Base-by-base conservation (phyloP, 1,140 invertebrate genomes). In the Sarcophaga peregrina region DNA sequence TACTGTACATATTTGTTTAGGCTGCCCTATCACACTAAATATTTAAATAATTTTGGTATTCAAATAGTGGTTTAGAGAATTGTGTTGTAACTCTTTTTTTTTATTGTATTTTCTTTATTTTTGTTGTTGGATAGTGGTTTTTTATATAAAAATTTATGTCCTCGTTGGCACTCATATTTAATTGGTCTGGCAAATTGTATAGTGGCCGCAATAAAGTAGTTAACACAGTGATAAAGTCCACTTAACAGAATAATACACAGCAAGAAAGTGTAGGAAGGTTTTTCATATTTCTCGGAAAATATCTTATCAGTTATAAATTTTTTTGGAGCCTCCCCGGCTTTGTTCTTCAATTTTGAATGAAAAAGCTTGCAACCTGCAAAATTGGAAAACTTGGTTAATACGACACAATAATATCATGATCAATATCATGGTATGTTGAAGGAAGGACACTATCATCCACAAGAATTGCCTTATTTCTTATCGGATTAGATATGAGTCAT, bases 121-220 rank as follows among this genome's bases (percentile, higher is more conserved):
- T 47, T 8, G 74, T 58, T 11, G 15, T 58, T 58, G 15, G 54
- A 58, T 58, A n/a, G 7, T 58, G 54, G 11, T 47, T 76, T 76
- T 52, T 50, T 78, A 72, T 78, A 78, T 78, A 52, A 25, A 78
- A 78, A 78, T 78, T 78, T 50, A 78, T 78, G 75, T 78, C 17
- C 75, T 78, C 48, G 47, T 78, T 17, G 75, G 17, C 50, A 78
- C 75, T 78, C 75, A 50, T 78, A 78, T 78, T 78, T 78, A 78
- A 78, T 78, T 78, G 75, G 75, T 78, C 75, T 78, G 13, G 75
- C 47, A 78, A 78, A 78, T 78, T 52, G 75, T 78, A 78, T 78
- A 52, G 48, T 50, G 75, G 47, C 47, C 47, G 48, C 75, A 78
- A 78, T 50, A 88, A 87, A 87, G 88, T 87, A 88, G 82, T 87